A percentile compares a stretch with the other conserved stretches of the same genome.
Conservation (phyloP, 1,140 invertebrate genomes). For the Parasteatoda tepidariorum region DNA sequence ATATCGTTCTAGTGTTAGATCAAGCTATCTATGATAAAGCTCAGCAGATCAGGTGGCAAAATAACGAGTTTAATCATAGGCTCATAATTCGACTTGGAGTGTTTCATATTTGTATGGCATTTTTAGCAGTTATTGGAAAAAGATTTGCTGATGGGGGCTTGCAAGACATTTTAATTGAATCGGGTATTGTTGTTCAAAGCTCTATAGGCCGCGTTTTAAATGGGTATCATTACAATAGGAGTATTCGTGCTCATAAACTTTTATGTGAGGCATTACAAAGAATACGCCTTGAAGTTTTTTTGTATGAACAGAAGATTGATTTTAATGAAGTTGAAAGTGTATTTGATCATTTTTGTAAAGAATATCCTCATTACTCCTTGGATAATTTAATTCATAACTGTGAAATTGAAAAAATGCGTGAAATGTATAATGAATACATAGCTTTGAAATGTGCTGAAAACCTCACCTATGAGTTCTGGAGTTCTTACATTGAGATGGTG, state of each 20-base stretch:
- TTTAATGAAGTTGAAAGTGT: slow-evolving; percentile 60
- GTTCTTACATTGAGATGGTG: background rate
- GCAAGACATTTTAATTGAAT: slow-evolving; percentile 62
- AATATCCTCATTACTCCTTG: slow-evolving; percentile 52
- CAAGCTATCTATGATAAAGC: slow-evolving; percentile 57
- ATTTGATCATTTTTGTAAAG: slow-evolving; percentile 60
- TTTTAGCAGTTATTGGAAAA: slow-evolving; percentile 63
- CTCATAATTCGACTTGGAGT: slow-evolving; percentile 60
- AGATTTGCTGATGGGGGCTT: slow-evolving; percentile 62
- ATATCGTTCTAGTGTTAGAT: slow-evolving; percentile 26
- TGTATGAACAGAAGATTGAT: background rate
- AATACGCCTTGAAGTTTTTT: background rate
- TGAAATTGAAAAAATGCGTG: background rate
- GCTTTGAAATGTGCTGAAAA: background rate
- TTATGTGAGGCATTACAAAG: slow-evolving; percentile 60
- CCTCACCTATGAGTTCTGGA: background rate
- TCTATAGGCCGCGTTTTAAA: slow-evolving; percentile 59
- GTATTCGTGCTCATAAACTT: slow-evolving; percentile 61
- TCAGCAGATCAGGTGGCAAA: slow-evolving; percentile 14
- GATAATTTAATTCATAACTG: slow-evolving; percentile 60
- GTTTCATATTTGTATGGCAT: slow-evolving; percentile 60
- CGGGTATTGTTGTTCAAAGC: slow-evolving; percentile 60
- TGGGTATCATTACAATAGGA: slow-evolving; percentile 63
- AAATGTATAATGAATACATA: slow-evolving; percentile 40
- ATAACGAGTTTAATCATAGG: slow-evolving; percentile 22